Base-by-base conservation (phyloP, 2,888 invertebrate genomes). In the Ceraclea dissimilis region DNA sequence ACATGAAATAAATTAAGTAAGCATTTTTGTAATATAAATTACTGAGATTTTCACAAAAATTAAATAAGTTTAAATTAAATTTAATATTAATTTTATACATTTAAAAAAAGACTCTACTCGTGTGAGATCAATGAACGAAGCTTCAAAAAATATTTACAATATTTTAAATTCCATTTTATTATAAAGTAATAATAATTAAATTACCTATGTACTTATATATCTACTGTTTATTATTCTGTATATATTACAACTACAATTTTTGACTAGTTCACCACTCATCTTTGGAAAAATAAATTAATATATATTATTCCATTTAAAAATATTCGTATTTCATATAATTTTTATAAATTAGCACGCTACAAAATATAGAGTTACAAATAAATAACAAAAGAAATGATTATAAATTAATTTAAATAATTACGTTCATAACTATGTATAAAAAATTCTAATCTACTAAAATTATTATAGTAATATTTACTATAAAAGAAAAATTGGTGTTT, bases 191-290 rank as follows among this genome's bases (percentile, higher is more conserved):
- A 10, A 26, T 10, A n/a, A n/a, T n/a, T n/a, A n/a, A n/a, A n/a
- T n/a, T n/a, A n/a, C n/a, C n/a, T n/a, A n/a, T n/a, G n/a, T n/a
- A n/a, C n/a, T n/a, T n/a, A n/a, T n/a, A n/a, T n/a, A n/a, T n/a
- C 26, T 26, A 26, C 26, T 4, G 4, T 26, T 26, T 26, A 6
- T 26, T 26, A 6, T 26, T 26, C 26, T 6, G n/a, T n/a, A n/a
- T n/a, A 31, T 8, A 31, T 13, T 39, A 39, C 2, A 8, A 8
- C 16, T 13, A 39, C 5, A 2, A n/a, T 39, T 58, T 53, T 50
- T 58, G 60, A 60, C 60, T 60, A 60, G 60, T 54, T 54, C 17
- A 26, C 18, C 58, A 60, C 60, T 58, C 60, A 60, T 60, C 60
- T 50, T 51, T 51, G 50, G 20, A 55, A 51, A 47, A 47, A 11